These are phyloP conservation scores for Coelogynopora nodosa DNA, from an alignment of 2,888 invertebrate genomes.

Conservation along the genomic window DNA sequence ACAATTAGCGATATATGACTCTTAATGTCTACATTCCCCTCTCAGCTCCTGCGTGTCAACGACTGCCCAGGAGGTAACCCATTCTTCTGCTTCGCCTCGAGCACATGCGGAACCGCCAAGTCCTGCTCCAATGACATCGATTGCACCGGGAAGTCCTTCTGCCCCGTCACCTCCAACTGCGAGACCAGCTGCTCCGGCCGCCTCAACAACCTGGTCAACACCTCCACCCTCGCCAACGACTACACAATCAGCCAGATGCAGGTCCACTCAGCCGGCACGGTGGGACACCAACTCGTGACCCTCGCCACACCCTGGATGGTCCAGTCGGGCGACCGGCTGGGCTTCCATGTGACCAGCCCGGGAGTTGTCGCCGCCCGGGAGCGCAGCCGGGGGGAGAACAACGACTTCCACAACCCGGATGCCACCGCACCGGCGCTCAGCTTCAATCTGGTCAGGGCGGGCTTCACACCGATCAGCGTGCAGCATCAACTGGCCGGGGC, in stretches of 20 bases:
- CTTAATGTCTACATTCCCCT: too few relatives aligned
- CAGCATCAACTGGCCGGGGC: not conserved
- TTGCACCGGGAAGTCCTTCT: not conserved
- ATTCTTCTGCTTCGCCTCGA: not conserved
- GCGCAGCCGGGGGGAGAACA: not conserved
- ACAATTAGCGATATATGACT: too few relatives aligned
- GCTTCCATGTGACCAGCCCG: not conserved
- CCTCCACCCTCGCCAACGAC: not conserved
- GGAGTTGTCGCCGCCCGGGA: not conserved
- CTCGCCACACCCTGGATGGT: not conserved
- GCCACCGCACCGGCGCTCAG: not conserved
- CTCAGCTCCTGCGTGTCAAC: not conserved
- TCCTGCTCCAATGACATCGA: constrained; percentile 6
- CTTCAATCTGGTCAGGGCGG: not conserved
- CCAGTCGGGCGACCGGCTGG: not conserved
- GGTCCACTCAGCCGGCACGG: not conserved
- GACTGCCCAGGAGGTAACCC: not conserved
- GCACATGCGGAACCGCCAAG: not conserved
- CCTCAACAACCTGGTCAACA: not conserved
- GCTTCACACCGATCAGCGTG: not conserved
- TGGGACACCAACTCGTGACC: not conserved
- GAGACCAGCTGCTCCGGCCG: not conserved
- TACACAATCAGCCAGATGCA: not conserved
- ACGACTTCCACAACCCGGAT: not conserved
- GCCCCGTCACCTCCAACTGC: not conserved